Conservation (phyloP, 2,113 vertebrate genomes). For the Pongo pygmaeus region DNA sequence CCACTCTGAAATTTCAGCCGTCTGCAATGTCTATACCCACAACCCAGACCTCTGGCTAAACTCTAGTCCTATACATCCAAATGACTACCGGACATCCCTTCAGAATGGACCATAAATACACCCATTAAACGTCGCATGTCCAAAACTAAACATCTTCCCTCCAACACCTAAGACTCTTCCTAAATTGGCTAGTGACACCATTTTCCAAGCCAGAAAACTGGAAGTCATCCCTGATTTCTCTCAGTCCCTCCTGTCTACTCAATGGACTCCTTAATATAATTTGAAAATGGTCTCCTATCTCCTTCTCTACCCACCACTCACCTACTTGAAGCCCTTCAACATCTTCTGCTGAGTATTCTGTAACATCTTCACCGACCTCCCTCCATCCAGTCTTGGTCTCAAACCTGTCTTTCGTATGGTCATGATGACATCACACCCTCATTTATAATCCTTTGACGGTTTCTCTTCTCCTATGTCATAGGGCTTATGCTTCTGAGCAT, state of each 20-base stretch:
- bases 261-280: neutral
- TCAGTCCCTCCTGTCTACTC: neutral
- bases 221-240: neutral
- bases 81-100: neutral
- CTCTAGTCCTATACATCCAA: neutral
- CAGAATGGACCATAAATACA: neutral
- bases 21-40: neutral
- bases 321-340: neutral
- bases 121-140: neutral
- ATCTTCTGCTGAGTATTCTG: neutral
- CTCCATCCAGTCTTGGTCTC: neutral
- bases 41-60: neutral
- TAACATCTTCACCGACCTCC: neutral
- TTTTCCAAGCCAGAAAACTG: neutral
- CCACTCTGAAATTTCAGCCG: neutral
- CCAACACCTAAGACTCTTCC: neutral
- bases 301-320: neutral
- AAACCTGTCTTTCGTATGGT: neutral
- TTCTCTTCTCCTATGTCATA: neutral
- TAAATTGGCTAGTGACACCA: neutral
- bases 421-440: neutral
- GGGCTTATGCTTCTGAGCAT: neutral
- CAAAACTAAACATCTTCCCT: neutral
- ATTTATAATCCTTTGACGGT: neutral
- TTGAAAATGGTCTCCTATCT: neutral